Evolutionary conservation across 2,113 vertebrate species (phyloP).

Genomic region (Etheostoma cragini): DNA sequence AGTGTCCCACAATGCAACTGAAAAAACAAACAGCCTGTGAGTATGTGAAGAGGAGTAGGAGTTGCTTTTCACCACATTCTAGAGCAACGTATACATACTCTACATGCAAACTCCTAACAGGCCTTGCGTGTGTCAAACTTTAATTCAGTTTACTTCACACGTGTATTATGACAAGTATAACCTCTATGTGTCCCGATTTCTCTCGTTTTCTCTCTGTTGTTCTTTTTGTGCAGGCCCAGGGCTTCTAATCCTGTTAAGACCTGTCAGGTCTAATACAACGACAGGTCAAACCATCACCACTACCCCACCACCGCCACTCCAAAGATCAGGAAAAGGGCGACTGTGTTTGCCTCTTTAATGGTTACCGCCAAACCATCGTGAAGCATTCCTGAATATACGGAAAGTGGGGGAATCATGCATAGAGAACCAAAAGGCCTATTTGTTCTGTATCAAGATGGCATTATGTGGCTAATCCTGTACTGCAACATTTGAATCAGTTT

Average conservation of each 20-base stretch:
- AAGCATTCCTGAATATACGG: constrained; percentile 30
- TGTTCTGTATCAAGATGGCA: not conserved
- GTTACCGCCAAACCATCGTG: constrained; percentile 54
- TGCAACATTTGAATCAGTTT: not conserved
- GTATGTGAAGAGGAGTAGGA: constrained; percentile 53
- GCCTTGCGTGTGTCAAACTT: constrained; percentile 49
- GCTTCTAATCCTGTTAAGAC: constrained; percentile 75
- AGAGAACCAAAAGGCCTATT: constrained; percentile 4
- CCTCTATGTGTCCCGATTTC: constrained; percentile 29
- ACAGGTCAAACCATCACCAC: constrained; percentile 60
- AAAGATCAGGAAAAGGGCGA: constrained; percentile 35
- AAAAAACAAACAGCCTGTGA: constrained; percentile 78
- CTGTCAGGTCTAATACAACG: constrained; percentile 75
- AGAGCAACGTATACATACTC: constrained; percentile 21
- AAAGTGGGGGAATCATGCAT: not conserved
- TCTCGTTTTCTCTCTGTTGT: constrained; percentile 43
- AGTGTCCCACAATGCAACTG: constrained; percentile 80
- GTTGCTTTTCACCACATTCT: constrained; percentile 58
- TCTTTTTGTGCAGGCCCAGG: constrained; percentile 44
- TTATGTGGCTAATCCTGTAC: not conserved
- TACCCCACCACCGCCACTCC: constrained; percentile 26
- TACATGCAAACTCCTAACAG: constrained; percentile 44
- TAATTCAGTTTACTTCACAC: constrained; percentile 50
- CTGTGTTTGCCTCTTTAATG: constrained; percentile 58
- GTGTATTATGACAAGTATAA: constrained; percentile 65